Evolutionary conservation across 2,797 vertebrate species (phyloP), one percentile per base, ranked within the genome.

Genomic region (Eleutherodactylus coqui): DNA sequence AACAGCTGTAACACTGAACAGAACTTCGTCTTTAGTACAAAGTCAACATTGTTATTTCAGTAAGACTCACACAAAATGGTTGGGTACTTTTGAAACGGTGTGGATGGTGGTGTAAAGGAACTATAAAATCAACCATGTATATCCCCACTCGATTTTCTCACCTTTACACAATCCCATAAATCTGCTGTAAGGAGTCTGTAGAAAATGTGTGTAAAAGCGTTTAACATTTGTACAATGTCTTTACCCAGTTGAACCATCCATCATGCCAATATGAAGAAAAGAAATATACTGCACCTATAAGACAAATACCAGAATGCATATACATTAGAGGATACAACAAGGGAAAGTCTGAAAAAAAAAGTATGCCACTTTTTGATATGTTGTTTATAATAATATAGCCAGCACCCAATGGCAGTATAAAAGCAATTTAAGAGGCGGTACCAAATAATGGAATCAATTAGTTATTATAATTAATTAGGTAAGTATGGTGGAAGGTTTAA

Each of bases 1-100:
- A 92, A 92, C 89, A 90, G 90, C 41, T 80, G 86, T 90, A 92
- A 92, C 91, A 91, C 91, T 91, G 90, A 85, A 75, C 91, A 90
- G 89, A 89, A 89, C 88, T 89, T 86, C 85, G 88, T 90, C 88
- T 70, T 53, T 89, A 91, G 90, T 84, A 84, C 82, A 87, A 84
- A 84, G 86, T 87, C 86, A 84, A 87, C 82, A 84, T 45, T 87
- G 82, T 84, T 87, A 79, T 84, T 87, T 84, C 77, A 69, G 90
- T 89, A 88, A 91, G 89, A 89, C 67, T 85, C 0, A 0, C 87
- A 88, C 41, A 72, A 62, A 90, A 88, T 75, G 89, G 79, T 34
- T 76, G 70, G 70, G 58, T 41, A 76, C 85, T 86, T 80, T 77
- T 83, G 62, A 76, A 86, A 82, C 34, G 32, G n/a, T 49, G 75